phyloP scores from a whole-genome alignment of 2,113 vertebrate species.

The Sialia sialis region DNA sequence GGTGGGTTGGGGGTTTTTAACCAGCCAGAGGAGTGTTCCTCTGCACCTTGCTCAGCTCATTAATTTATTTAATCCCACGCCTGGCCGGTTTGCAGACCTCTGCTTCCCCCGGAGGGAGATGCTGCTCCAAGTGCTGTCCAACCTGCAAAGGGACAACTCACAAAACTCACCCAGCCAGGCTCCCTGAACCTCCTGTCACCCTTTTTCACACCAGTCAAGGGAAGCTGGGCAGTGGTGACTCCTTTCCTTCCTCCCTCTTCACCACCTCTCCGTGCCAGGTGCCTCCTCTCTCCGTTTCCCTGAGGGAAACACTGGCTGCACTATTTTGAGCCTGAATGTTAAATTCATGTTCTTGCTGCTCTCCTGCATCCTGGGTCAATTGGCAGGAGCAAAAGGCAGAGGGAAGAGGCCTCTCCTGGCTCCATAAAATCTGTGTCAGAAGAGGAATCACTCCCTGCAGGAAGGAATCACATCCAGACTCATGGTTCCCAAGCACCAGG shows the following conservation, averaged over 20 bases:
- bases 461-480: background rate
- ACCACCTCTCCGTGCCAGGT: background rate
- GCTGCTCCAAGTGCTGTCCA: background rate
- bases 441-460: background rate
- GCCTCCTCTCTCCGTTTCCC: background rate
- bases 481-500: background rate
- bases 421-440: background rate
- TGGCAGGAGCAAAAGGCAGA: background rate
- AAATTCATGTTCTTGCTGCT: background rate
- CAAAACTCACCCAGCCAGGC: background rate
- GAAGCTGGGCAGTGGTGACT: background rate
- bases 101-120: background rate
- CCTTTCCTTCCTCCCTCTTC: background rate
- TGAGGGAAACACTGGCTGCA: background rate
- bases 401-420: background rate
- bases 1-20: background rate
- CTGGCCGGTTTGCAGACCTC: background rate
- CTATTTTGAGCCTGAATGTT: background rate
- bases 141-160: background rate
- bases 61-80: slow-evolving; percentile 53
- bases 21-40: background rate
- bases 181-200: background rate
- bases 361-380: background rate
- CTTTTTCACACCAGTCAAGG: rapidly evolving
- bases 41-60: slow-evolving; percentile 18